Evolutionary conservation across 2,113 vertebrate genomes (phyloP), one percentile per base, ranked within the genome.

Genomic region (Cyanoliseus patagonus): DNA sequence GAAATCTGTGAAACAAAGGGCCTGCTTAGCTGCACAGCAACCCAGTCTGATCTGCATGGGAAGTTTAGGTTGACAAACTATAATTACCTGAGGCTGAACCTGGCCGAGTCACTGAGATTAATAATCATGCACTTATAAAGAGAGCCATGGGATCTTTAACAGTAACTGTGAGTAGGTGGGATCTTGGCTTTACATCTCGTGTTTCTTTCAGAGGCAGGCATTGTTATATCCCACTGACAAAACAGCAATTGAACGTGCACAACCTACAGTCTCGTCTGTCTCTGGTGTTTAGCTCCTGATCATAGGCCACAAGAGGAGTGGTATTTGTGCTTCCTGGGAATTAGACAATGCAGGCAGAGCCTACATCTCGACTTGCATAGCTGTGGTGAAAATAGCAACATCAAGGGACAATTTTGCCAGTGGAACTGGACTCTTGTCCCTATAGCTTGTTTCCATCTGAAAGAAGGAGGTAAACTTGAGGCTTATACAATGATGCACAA

Each of bases 301-400:
- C 2, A 1, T 1, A 30, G 59, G 59, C 33, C 13, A 22, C 7
- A 9, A 16, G 27, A 59, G 39, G 9, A 44, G 11, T 11, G 24
- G 30, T 10, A 4, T 59, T 49, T 42, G 39, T n/a, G 67, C 61
- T 28, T 3, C 13, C 42, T 72, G 63, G 51, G 51, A 52, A 31
- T 15, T 10, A 28, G 44, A 8, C 27, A 35, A 19, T 20, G 19
- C 22, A 51, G 57, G 33, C 37, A 31, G 52, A 76, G 33, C 0
- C 0, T 4, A 18, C 24, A 35, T 52, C 52, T 30, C 1, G 3
- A 10, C 18, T 33, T 1, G 0, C 3, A 1, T 11, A 68, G 47
- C 37, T 61, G 46, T 44, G 39, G 67, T 83, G 30, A 16, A 33
- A 41, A 87, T 35, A 93, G 7, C 24, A 4, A 28, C 64, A 6